Conservation (phyloP, 2,113 vertebrate genomes). For the Nyctereutes procyonoides region DNA sequence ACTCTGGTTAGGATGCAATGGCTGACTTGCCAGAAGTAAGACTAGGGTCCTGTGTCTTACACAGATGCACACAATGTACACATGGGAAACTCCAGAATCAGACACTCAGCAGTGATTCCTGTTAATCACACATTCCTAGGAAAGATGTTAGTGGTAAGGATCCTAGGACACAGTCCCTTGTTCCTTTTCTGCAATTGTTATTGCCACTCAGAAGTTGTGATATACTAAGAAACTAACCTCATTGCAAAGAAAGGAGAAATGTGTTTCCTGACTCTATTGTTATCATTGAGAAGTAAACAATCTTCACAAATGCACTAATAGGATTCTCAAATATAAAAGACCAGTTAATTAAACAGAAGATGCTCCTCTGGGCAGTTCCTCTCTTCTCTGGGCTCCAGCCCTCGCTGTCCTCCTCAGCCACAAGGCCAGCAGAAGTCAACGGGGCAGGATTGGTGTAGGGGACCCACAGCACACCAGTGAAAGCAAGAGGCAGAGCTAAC, state of each 20-base stretch:
- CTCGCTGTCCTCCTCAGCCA: not conserved
- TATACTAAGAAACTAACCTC: conserved; percentile 59
- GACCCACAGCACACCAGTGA: not conserved
- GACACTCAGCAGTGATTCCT: not conserved
- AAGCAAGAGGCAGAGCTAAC: conserved; percentile 26
- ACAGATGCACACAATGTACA: not conserved
- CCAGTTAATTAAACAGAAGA: conserved; percentile 52
- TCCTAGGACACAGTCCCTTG: not conserved
- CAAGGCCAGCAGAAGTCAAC: conserved; percentile 12
- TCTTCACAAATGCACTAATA: conserved; percentile 58
- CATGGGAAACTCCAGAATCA: not conserved
- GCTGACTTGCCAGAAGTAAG: not conserved
- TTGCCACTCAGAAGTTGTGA: conserved; percentile 42
- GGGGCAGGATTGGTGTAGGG: not conserved
- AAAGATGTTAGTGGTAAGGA: not conserved
- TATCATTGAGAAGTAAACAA: not conserved
- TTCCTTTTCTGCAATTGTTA: not conserved
- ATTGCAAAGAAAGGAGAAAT: not conserved
- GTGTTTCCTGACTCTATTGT: not conserved
- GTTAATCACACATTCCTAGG: not conserved
- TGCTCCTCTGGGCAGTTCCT: not conserved
- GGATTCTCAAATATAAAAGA: conserved; percentile 38
- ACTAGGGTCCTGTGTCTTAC: not conserved
- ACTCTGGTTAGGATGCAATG: not conserved
- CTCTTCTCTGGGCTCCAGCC: not conserved